Conservation (phyloP, 2,797 vertebrate species). For the Manis pentadactyla region DNA sequence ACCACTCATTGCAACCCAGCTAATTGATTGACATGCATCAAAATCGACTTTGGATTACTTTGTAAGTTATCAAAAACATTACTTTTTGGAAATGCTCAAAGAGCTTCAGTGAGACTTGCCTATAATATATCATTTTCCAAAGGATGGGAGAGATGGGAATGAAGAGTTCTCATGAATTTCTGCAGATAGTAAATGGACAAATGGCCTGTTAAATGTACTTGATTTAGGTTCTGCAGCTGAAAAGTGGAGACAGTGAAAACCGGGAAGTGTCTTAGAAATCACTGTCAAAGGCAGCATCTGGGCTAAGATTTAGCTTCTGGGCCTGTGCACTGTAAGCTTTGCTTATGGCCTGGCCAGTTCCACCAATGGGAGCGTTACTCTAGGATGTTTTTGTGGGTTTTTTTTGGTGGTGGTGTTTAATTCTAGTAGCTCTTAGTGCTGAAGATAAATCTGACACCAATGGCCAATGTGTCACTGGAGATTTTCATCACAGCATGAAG, state of each 20-base stretch:
- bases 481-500: conserved; percentile 13
- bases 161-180: neutral
- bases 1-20: neutral
- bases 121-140: neutral
- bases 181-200: neutral
- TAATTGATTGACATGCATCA: neutral
- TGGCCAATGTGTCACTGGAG: neutral
- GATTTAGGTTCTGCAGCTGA: neutral
- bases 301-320: neutral
- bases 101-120: neutral
- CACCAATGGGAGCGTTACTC: neutral
- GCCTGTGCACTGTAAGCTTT: neutral
- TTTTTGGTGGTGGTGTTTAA: neutral
- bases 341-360: neutral
- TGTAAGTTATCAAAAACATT: conserved; percentile 1
- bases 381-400: neutral
- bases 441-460: conserved; percentile 3
- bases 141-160: neutral
- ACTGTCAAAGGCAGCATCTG: neutral
- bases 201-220: neutral
- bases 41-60: neutral
- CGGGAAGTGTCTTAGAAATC: neutral
- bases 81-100: neutral
- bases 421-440: neutral
- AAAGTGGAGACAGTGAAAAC: neutral